These are phyloP conservation scores for Alethe castanea DNA, from an alignment of 2,113 vertebrate genomes.

Conservation along the genomic window DNA sequence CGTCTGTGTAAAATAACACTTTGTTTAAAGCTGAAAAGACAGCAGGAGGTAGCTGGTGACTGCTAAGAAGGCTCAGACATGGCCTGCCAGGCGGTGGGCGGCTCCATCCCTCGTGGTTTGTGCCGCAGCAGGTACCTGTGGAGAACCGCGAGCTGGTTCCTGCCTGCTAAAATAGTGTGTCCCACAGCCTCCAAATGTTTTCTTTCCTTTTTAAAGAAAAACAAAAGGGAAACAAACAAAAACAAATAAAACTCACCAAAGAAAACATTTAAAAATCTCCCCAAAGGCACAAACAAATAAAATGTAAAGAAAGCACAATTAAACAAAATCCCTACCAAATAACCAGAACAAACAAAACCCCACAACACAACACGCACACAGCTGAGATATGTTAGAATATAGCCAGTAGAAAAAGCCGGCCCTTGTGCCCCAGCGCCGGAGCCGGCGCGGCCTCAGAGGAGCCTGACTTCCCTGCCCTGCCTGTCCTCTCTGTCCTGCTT, in stretches of 20 bases:
- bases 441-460: rapidly evolving
- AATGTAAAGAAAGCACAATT: neutral
- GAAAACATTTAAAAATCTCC: neutral
- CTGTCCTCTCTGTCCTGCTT: too few species aligned
- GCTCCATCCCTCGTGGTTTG: rapidly evolving
- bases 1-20: neutral
- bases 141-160: neutral
- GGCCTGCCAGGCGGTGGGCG: neutral
- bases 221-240: neutral
- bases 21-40: neutral
- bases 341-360: neutral
- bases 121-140: neutral
- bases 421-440: rapidly evolving
- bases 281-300: neutral
- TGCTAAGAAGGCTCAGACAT: neutral
- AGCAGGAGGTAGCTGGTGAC: neutral
- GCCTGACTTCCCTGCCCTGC: neutral
- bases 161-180: rapidly evolving
- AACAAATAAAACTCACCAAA: too few species aligned
- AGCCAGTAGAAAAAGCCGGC: rapidly evolving
- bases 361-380: rapidly evolving
- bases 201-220: rapidly evolving
- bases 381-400: rapidly evolving
- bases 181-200: rapidly evolving
- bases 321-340: neutral